Evolutionary conservation across 2,113 vertebrate species (phyloP).

Genomic region (Fukomys damarensis): DNA sequence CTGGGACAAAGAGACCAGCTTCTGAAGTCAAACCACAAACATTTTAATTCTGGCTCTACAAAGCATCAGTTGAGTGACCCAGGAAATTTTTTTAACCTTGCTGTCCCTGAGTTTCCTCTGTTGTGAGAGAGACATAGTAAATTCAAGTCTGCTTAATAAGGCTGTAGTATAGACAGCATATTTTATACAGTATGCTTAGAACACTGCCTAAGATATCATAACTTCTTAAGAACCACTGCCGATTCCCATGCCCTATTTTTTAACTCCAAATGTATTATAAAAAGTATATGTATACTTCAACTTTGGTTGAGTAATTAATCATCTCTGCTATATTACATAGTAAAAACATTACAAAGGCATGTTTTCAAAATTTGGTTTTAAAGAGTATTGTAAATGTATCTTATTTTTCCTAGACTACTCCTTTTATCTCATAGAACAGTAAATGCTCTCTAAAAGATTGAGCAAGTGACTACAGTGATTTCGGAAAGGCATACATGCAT

Average conservation of each 20-base stretch:
- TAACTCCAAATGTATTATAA: not conserved
- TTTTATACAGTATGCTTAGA: not conserved
- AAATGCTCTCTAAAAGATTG: not conserved
- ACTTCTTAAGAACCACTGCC: not conserved
- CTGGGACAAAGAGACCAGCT: not conserved
- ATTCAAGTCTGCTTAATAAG: not conserved
- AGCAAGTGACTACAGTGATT: not conserved
- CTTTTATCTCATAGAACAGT: not conserved
- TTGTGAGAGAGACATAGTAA: not conserved
- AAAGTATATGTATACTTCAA: not conserved
- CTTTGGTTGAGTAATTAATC: not conserved
- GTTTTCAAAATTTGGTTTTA: not conserved
- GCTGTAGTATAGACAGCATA: not conserved
- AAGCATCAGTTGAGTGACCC: constrained; percentile 21
- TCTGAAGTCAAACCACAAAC: constrained; percentile 48
- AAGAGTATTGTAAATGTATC: not conserved
- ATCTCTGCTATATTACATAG: not conserved
- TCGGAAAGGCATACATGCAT: not conserved
- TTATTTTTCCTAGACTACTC: not conserved
- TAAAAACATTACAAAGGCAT: not conserved
- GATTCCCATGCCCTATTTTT: not conserved
- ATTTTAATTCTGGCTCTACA: constrained; percentile 41
- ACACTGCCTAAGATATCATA: not conserved
- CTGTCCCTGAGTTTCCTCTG: constrained; percentile 33
- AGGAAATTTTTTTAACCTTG: constrained; percentile 51